phyloP scores from a whole-genome alignment of 2,888 invertebrate species.

The Tenodera sinensis region DNA sequence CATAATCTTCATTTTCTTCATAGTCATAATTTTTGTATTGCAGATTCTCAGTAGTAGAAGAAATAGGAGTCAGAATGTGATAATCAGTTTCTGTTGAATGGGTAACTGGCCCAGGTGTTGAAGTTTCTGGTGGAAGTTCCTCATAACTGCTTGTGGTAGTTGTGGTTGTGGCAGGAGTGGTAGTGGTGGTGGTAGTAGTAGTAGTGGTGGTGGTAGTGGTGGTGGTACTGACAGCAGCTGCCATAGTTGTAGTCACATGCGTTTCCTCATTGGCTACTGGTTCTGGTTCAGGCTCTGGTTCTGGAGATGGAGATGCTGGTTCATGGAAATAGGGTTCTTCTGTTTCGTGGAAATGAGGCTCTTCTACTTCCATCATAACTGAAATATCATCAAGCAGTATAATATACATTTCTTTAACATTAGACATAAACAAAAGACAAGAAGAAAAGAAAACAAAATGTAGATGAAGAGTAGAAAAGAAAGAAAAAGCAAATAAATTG shows the following conservation, averaged over 20 bases:
- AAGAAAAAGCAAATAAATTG: not conserved
- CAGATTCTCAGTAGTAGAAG: not conserved
- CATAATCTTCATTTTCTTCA: not conserved
- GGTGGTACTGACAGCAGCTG: constrained; percentile 36
- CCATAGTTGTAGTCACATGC: constrained; percentile 25
- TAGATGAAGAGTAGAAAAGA: not conserved
- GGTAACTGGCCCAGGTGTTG: not conserved
- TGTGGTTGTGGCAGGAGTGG: not conserved
- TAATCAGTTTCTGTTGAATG: not conserved
- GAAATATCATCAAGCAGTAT: not conserved
- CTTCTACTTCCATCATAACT: not conserved
- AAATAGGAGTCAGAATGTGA: not conserved
- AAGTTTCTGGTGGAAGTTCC: not conserved
- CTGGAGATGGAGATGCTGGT: constrained; percentile 33
- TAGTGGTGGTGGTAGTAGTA: not conserved
- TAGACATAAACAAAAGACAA: not conserved
- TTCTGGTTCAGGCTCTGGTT: constrained; percentile 34
- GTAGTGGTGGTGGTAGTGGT: constrained; percentile 33
- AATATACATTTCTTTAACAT: not conserved
- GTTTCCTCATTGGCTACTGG: constrained; percentile 37
- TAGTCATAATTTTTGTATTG: not conserved
- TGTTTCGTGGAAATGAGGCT: not conserved
- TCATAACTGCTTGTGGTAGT: not conserved
- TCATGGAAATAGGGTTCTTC: constrained; percentile 33
- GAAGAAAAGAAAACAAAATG: not conserved